Conservation (phyloP, 1,140 invertebrate species). For the Neoseiulus cucumeris region DNA sequence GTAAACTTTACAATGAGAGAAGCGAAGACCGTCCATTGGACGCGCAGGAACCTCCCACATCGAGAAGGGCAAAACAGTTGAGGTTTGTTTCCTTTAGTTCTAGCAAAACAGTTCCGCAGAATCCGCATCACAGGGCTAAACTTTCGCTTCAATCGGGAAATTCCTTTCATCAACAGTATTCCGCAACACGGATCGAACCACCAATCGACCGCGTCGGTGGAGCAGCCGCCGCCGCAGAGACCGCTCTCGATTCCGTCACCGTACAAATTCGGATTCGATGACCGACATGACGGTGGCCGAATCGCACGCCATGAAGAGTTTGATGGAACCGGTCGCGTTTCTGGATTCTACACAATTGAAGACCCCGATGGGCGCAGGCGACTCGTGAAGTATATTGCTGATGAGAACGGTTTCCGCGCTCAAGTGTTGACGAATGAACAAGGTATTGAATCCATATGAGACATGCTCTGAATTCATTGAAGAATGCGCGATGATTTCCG, state of each 20-base stretch:
- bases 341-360: slow-evolving; percentile 18
- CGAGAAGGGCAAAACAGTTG: too few relatives aligned
- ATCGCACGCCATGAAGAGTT: neutral
- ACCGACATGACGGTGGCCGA: neutral
- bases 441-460: too few relatives aligned
- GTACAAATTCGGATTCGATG: neutral
- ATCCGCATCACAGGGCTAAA: too few relatives aligned
- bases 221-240: neutral
- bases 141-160: too few relatives aligned
- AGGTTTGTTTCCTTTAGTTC: too few relatives aligned
- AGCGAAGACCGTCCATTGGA: too few relatives aligned
- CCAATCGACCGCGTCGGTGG: neutral
- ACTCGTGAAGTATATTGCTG: slow-evolving; percentile 21
- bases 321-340: slow-evolving; percentile 7
- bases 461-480: neutral
- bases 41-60: too few relatives aligned
- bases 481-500: neutral
- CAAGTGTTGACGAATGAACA: slow-evolving; percentile 15
- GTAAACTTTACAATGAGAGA: too few relatives aligned
- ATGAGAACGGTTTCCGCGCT: slow-evolving; percentile 21
- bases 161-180: too few relatives aligned
- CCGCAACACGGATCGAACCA: too few relatives aligned
- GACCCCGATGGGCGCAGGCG: slow-evolving; percentile 19
- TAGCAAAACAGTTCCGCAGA: too few relatives aligned
- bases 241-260: neutral